These are phyloP conservation scores for Carabus problematicus DNA, from an alignment of 2,888 invertebrate species.

Conservation along the genomic window DNA sequence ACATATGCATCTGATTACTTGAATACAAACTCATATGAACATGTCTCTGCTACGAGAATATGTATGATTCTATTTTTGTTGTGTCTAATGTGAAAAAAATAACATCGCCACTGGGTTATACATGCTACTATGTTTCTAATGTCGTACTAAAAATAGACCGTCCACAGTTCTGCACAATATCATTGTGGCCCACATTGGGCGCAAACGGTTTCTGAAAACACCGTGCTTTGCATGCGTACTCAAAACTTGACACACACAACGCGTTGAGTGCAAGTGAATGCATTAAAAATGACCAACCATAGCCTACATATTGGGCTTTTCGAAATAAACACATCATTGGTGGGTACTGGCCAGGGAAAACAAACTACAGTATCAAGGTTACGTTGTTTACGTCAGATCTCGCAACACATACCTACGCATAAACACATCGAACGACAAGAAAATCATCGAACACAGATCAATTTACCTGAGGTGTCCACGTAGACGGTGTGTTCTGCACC, in stretches of 20 bases:
- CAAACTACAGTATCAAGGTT: constrained; percentile 41
- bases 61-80: constrained; percentile 31
- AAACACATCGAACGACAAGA: constrained; percentile 4
- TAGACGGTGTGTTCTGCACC: constrained; percentile 65
- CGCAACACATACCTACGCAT: constrained; percentile 20
- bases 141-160: constrained; percentile 37
- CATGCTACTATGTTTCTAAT: constrained; percentile 33
- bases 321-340: constrained; percentile 39
- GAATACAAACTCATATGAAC: not conserved
- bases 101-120: constrained; percentile 23
- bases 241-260: not conserved
- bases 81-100: constrained; percentile 34
- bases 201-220: not conserved
- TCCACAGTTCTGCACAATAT: constrained; percentile 41
- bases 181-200: constrained; percentile 38
- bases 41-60: not conserved
- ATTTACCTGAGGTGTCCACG: constrained; percentile 88
- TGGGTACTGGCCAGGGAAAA: constrained; percentile 28
- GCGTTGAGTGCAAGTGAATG: too few species aligned
- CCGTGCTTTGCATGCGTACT: not conserved
- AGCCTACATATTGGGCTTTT: constrained; percentile 27
- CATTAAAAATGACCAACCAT: too few species aligned
- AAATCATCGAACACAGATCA: constrained; percentile 17
- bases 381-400: constrained; percentile 33
- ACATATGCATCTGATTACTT: not conserved